phyloP scores from a whole-genome alignment of 2,113 vertebrate genomes.

The Euleptes europaea region DNA sequence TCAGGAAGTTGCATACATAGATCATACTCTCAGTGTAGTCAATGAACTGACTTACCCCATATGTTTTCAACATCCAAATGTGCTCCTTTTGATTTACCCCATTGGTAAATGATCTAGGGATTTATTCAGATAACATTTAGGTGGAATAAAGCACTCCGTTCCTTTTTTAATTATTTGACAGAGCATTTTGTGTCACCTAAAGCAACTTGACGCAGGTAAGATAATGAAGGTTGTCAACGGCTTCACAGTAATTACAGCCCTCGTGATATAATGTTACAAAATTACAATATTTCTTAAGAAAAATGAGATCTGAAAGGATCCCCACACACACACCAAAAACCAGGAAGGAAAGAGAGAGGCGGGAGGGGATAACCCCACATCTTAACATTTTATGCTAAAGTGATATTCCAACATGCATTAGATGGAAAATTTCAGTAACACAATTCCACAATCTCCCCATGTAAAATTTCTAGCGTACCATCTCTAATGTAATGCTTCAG shows the following conservation, averaged over 20 bases:
- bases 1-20: neutral
- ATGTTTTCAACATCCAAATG: neutral
- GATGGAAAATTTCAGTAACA: conserved; percentile 14
- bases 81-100: neutral
- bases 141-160: conserved; percentile 50
- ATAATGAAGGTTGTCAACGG: conserved; percentile 56
- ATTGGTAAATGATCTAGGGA: conserved; percentile 47
- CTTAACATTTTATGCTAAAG: conserved; percentile 20
- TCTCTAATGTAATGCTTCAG: neutral
- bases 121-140: conserved; percentile 62
- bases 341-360: neutral
- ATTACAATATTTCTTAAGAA: conserved; percentile 58
- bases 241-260: conserved; percentile 56
- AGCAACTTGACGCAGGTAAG: conserved; percentile 43
- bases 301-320: conserved; percentile 38
- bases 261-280: conserved; percentile 50
- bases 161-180: conserved; percentile 42
- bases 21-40: neutral
- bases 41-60: neutral
- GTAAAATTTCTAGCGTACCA: neutral
- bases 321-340: too few species aligned
- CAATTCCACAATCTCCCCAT: conserved; percentile 14
- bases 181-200: conserved; percentile 54
- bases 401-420: conserved; percentile 2
- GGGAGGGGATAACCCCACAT: neutral